Base-by-base conservation (phyloP, 2,113 vertebrate genomes). In the Amblyornis subalaris region DNA sequence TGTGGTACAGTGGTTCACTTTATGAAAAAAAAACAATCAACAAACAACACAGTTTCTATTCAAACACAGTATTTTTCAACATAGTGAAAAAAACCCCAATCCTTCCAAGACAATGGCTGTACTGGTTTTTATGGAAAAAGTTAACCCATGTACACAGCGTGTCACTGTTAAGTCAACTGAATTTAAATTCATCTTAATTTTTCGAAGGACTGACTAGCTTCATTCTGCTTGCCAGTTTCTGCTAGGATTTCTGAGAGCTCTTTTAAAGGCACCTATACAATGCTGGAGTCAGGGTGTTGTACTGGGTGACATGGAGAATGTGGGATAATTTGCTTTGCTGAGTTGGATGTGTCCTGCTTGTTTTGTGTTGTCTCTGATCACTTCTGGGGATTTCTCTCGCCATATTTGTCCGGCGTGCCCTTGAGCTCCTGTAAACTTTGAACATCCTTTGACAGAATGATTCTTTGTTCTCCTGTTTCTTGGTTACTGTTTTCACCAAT, bases 11-110 rank as follows among this genome's bases (percentile, higher is more conserved):
- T 21, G 10, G 4, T 55, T 78, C 7, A 44, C 55, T 74, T 54
- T 17, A 66, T 69, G 11, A 20, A 25, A 35, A 45, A 24, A 29
- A 20, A 38, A 42, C 10, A 16, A 33, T 18, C 6, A 13, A 1
- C 5, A 2, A 69, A 36, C 5, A 20, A 20, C 45, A 9, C 7
- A 15, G 6, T 80, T 84, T 66, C 19, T 55, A 22, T 51, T 72
- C 19, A 75, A 70, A 71, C 3, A 36, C 10, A 22, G 6, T 53
- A 54, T 85, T 85, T 67, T 6, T 33, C 10, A 83, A 12, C 19
- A 47, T 6, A 64, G 12, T 8, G 16, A 53, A 54, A 66, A 73
- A 44, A 16, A 0, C 1, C 0, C 7, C 9, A 38, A 9, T 40
- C 60, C 12, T 40, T 85, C 31, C 45, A 64, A 83, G 9, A 33